phyloP scores from a whole-genome alignment of 1,140 invertebrate genomes.

The Conus betulinus region DNA sequence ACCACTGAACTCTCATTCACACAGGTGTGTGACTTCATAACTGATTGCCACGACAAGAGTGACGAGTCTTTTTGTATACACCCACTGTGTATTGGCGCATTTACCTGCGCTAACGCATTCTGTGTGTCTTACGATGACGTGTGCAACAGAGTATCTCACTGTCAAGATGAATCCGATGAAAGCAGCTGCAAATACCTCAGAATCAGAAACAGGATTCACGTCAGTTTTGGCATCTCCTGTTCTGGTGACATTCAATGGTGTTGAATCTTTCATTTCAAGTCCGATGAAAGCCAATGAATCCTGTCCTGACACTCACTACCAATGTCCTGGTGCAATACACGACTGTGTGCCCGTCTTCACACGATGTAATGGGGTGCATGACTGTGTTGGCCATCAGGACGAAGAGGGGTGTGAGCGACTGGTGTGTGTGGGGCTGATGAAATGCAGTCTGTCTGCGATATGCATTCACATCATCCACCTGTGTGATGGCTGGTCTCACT shows the following conservation, averaged over 20 bases:
- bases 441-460: conserved; percentile 4
- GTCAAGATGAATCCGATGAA: background rate
- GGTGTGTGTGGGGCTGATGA: conserved; percentile 31
- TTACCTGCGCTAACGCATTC: background rate
- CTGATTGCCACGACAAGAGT: background rate
- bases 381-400: conserved; percentile 5
- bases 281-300: background rate
- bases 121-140: background rate
- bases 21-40: conserved; percentile 1
- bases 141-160: background rate
- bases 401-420: background rate
- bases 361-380: conserved; percentile 15
- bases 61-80: background rate
- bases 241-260: background rate
- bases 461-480: conserved; percentile 25
- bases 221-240: conserved; percentile 16
- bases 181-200: conserved; percentile 37
- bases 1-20: background rate
- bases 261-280: background rate
- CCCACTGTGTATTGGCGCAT: background rate
- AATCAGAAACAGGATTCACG: no score
- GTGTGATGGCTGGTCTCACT: conserved; percentile 20
- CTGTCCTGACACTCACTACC: conserved; percentile 7
- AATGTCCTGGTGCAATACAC: background rate
- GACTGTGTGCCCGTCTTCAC: background rate